Percentiles rank a stretch among this genome's conserved stretches.
Evolutionary conservation across 2,888 invertebrate species (phyloP).

Genomic region (Chironomus tentans): DNA sequence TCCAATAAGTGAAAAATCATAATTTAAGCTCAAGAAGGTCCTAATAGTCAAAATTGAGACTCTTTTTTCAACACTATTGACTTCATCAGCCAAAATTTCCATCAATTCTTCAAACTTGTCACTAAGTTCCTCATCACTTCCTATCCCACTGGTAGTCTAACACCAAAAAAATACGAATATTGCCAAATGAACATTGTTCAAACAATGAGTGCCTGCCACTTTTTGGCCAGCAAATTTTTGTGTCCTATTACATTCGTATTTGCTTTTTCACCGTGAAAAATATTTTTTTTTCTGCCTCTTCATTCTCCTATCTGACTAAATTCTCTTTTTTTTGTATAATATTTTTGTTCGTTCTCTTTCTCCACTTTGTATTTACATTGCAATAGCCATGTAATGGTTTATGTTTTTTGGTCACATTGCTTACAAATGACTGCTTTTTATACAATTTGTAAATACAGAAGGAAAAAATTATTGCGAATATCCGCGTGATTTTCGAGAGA

Average conservation of each 20-base stretch:
- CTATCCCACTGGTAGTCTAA: not conserved
- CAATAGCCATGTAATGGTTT: not conserved
- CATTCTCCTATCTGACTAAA: not conserved
- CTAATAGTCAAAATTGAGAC: too few relatives aligned
- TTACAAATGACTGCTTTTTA: not conserved
- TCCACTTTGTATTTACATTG: not conserved
- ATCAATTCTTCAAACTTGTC: too few relatives aligned
- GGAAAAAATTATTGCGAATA: not conserved
- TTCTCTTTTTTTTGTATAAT: not conserved
- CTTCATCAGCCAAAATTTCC: too few relatives aligned
- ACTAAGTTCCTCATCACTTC: too few relatives aligned
- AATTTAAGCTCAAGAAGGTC: too few relatives aligned
- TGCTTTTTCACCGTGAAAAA: not conserved
- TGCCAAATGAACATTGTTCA: slow-evolving; percentile 4
- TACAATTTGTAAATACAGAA: not conserved
- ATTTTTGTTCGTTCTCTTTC: too few relatives aligned
- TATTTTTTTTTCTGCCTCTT: not conserved
- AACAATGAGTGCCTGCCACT: slow-evolving; percentile 15
- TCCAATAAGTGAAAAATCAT: too few relatives aligned
- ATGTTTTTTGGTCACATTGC: not conserved
- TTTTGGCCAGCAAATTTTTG: not conserved
- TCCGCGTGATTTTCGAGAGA: not conserved
- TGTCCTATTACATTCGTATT: not conserved
- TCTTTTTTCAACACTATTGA: too few relatives aligned
- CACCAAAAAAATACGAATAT: not conserved